phyloP scores from a whole-genome alignment of 2,888 invertebrate species.

The Pediacus dermestoides region DNA sequence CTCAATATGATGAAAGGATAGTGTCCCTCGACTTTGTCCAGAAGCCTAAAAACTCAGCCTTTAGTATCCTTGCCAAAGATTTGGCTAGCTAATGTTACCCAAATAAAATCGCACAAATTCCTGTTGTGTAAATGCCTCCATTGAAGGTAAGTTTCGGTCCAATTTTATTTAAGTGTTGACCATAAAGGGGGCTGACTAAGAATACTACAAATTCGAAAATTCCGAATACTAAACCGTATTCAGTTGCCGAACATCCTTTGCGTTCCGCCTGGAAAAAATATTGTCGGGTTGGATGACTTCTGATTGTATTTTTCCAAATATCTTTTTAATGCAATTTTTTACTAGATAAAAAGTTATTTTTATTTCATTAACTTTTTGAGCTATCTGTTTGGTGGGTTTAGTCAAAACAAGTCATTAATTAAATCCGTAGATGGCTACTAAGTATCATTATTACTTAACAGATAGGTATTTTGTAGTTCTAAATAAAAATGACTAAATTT shows the following conservation, averaged over 20 bases:
- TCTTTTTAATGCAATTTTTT: too few species aligned
- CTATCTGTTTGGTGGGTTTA: too few species aligned
- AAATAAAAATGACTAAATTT: too few species aligned
- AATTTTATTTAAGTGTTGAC: slow-evolving; percentile 71
- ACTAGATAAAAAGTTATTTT: too few species aligned
- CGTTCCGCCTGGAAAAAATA: slow-evolving; percentile 69
- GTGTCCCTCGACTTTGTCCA: slow-evolving; percentile 68
- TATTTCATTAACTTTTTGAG: too few species aligned
- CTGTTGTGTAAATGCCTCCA: slow-evolving; percentile 77
- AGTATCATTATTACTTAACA: too few species aligned
- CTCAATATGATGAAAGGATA: slow-evolving; percentile 72
- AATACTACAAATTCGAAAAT: slow-evolving; percentile 82
- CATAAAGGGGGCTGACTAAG: slow-evolving; percentile 77
- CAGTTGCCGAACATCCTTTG: slow-evolving; percentile 76
- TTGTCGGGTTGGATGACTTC: too few species aligned
- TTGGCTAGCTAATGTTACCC: slow-evolving; percentile 55
- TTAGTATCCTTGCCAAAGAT: slow-evolving; percentile 7
- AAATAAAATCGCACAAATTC: slow-evolving; percentile 77
- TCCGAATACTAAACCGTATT: slow-evolving; percentile 85
- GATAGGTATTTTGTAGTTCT: too few species aligned
- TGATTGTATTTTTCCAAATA: too few species aligned
- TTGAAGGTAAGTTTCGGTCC: slow-evolving; percentile 80
- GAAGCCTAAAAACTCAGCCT: slow-evolving; percentile 52
- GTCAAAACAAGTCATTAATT: too few species aligned
- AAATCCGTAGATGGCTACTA: too few species aligned